These are phyloP conservation scores for Actinernus sp. DNA, from an alignment of 92 coral and sea anemone species.

Conservation along the genomic window DNA sequence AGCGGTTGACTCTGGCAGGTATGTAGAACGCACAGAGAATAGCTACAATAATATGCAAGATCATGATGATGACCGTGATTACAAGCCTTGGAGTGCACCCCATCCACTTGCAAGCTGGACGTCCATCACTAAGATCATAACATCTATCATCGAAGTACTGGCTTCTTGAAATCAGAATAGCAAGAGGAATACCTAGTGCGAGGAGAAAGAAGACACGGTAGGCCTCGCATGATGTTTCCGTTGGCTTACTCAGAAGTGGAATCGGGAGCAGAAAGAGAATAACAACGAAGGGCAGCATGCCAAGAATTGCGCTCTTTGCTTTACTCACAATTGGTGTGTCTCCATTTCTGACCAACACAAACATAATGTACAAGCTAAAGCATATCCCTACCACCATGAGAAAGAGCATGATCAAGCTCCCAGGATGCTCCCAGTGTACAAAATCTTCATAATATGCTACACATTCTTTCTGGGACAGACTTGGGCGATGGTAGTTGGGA, in stretches of 20 bases:
- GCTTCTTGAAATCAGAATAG: constrained; percentile 79
- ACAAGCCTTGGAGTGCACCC: constrained; percentile 52
- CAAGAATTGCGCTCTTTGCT: constrained; percentile 79
- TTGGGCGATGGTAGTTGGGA: constrained; percentile 71
- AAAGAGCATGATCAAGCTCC: constrained; percentile 85
- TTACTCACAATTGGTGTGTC: constrained; percentile 88
- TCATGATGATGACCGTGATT: constrained; percentile 49
- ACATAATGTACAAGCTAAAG: constrained; percentile 78
- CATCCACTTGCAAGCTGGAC: constrained; percentile 39
- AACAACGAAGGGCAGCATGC: constrained; percentile 75
- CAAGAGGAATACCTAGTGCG: constrained; percentile 84
- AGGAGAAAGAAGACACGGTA: constrained; percentile 86
- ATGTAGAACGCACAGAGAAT: constrained; percentile 52
- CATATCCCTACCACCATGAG: constrained; percentile 87
- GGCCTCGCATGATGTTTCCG: constrained; percentile 86
- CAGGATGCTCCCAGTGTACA: constrained; percentile 92
- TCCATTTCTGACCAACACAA: constrained; percentile 76
- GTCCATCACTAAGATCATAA: constrained; percentile 72
- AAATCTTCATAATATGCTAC: constrained; percentile 81
- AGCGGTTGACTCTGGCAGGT: constrained; percentile 73
- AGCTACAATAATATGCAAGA: constrained; percentile 69
- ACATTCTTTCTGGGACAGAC: constrained; percentile 67
- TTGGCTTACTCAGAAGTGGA: constrained; percentile 90
- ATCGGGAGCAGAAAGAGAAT: constrained; percentile 86
- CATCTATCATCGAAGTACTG: constrained; percentile 73